phyloP scores from a whole-genome alignment of 1,140 invertebrate genomes.

The Drosophila hydei region DNA sequence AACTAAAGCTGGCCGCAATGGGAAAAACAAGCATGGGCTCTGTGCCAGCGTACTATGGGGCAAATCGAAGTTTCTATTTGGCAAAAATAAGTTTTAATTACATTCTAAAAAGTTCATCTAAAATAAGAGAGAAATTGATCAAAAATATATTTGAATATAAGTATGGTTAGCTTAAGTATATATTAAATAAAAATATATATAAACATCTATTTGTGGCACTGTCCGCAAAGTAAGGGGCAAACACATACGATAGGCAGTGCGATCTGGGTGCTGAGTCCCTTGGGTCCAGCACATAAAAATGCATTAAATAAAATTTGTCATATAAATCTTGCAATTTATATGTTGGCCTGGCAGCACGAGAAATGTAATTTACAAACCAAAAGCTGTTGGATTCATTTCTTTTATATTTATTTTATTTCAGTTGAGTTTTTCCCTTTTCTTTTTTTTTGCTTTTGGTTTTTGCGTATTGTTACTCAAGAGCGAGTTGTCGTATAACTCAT shows the following conservation, averaged over 20 bases:
- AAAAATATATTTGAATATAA: too few relatives aligned
- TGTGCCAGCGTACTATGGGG: constrained; percentile 23
- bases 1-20: constrained; percentile 55
- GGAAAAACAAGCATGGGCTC: constrained; percentile 55
- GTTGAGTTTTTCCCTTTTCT: constrained; percentile 1
- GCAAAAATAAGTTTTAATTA: too few relatives aligned
- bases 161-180: too few relatives aligned
- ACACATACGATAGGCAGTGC: constrained; percentile 1
- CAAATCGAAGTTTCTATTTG: too few relatives aligned
- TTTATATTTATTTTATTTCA: background rate
- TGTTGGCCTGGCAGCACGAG: constrained; percentile 63
- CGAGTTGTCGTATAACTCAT: constrained; percentile 76
- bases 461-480: constrained; percentile 25
- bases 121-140: too few relatives aligned
- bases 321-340: constrained; percentile 82
- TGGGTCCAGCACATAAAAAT: constrained; percentile 69
- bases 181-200: too few relatives aligned
- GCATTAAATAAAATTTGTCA: constrained; percentile 83
- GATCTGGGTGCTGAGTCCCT: constrained; percentile 33
- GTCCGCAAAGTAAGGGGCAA: background rate
- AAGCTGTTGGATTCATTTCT: constrained; percentile 53
- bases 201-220: too few relatives aligned
- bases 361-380: constrained; percentile 76
- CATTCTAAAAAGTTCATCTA: too few relatives aligned
- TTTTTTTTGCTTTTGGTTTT: background rate